These are phyloP conservation scores for Nudaria mundana DNA, from an alignment of 2,888 invertebrate species.

Conservation along the genomic window DNA sequence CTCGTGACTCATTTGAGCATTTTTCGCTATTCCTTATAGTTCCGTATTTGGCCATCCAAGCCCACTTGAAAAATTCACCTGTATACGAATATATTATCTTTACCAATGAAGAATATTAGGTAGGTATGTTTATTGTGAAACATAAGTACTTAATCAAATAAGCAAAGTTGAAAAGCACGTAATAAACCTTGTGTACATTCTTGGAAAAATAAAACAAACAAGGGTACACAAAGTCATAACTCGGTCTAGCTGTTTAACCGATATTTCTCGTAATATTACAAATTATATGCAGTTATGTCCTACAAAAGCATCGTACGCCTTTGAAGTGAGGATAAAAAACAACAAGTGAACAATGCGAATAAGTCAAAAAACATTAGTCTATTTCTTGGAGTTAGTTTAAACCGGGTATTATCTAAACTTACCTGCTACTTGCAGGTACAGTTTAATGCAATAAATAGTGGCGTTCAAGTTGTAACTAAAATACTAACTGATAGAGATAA, in stretches of 20 bases:
- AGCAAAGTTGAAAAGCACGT: conserved; percentile 15
- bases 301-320: conserved; percentile 17
- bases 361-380: conserved; percentile 33
- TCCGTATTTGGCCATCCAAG: too few species aligned
- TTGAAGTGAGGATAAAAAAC: conserved; percentile 20
- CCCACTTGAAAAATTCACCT: too few species aligned
- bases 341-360: conserved; percentile 23
- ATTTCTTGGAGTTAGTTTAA: not conserved
- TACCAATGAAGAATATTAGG: too few species aligned
- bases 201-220: conserved; percentile 24
- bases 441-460: too few species aligned
- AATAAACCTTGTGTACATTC: conserved; percentile 21
- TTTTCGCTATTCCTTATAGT: too few species aligned
- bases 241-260: conserved; percentile 14
- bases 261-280: conserved; percentile 23
- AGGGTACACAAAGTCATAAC: conserved; percentile 19
- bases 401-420: not conserved
- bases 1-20: too few species aligned
- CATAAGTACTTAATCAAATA: conserved; percentile 7
- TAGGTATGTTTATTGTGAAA: too few species aligned
- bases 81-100: too few species aligned
- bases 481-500: too few species aligned
- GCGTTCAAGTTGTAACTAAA: too few species aligned
- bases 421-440: too few species aligned
- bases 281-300: conserved; percentile 26